Base-by-base conservation (phyloP, 2,888 invertebrate species). In the Philhelius pedissequus region DNA sequence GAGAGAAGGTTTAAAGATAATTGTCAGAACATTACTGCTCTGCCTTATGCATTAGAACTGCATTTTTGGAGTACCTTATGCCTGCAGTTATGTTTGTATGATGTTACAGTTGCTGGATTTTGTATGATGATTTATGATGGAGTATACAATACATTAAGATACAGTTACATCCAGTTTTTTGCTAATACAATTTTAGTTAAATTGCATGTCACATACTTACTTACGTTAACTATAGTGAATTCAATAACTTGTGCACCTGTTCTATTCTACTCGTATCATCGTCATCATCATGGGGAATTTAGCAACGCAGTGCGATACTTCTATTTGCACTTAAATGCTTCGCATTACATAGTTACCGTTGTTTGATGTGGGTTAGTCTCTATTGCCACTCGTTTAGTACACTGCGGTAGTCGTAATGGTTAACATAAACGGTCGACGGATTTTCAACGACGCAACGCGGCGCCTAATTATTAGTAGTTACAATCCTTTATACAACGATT, bases 231-330 rank as follows among this genome's bases (percentile, higher is more conserved):
- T 38, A 43, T 40, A 58, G 64, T 58, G 40, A 73, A 66, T 73
- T 78, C 73, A 78, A 73, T 66, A 73, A 79, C 66, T 58, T 58
- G 32, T 50, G 70, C 48, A 66, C 58, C 58, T 78, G 70, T 43
- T 15, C n/a, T 5, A 18, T 22, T 32, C 15, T 25, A n/a, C n/a
- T n/a, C n/a, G n/a, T n/a, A 40, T 40, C 22, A 38, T 43, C 15
- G 6, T 6, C 18, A 13, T 35, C 18, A 32, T 35, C 0, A 8
- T 40, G 3, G 0, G 15, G 2, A 35, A n/a, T n/a, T n/a, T 35
- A 35, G 9, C 8, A 18, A 9, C 11, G 32, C 32, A 58, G 13
- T 22, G 38, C 3, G 22, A n/a, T 38, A 22, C 25, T 58, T 40
- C 25, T n/a, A 40, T 40, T 40, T 25, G 58, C 58, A 40, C 38